phyloP scores from a whole-genome alignment of 2,113 vertebrate genomes.

The Hemiprocne comata region DNA sequence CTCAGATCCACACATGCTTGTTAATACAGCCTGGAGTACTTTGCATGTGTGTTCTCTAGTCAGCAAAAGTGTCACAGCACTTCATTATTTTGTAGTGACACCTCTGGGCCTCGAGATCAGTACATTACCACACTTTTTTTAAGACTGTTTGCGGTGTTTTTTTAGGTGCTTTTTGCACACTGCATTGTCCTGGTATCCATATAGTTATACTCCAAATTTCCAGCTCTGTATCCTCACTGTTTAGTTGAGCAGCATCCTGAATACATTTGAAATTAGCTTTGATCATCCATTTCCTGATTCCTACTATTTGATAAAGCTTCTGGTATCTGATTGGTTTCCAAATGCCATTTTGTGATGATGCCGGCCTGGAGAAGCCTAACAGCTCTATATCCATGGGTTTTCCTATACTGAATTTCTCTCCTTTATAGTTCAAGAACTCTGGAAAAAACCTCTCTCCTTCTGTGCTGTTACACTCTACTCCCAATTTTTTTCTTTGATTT shows the following conservation, averaged over 20 bases:
- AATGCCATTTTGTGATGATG: not conserved
- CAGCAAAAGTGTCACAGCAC: not conserved
- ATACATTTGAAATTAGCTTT: not conserved
- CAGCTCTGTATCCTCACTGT: not conserved
- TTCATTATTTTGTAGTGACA: not conserved
- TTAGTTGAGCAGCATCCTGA: not conserved
- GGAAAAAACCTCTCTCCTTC: not conserved
- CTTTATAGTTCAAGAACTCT: not conserved
- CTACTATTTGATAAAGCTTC: not conserved
- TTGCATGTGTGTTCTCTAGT: not conserved
- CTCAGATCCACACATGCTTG: not conserved
- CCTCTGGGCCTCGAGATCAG: not conserved
- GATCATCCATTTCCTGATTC: not conserved
- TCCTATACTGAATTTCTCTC: not conserved
- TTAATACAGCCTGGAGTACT: not conserved
- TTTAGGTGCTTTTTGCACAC: not conserved
- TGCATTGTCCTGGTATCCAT: not conserved
- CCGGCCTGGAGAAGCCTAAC: not conserved
- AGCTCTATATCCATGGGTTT: not conserved
- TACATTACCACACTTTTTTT: not conserved
- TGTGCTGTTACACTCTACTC: not conserved
- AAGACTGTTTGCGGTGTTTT: not conserved
- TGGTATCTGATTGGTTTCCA: not conserved
- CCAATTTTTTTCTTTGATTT: not conserved
- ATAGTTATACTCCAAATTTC: not conserved